A percentile compares a stretch with the other conserved stretches of the same genome.
Evolutionary conservation across 2,888 invertebrate genomes (phyloP).

Genomic region (Strigamia crassipes): DNA sequence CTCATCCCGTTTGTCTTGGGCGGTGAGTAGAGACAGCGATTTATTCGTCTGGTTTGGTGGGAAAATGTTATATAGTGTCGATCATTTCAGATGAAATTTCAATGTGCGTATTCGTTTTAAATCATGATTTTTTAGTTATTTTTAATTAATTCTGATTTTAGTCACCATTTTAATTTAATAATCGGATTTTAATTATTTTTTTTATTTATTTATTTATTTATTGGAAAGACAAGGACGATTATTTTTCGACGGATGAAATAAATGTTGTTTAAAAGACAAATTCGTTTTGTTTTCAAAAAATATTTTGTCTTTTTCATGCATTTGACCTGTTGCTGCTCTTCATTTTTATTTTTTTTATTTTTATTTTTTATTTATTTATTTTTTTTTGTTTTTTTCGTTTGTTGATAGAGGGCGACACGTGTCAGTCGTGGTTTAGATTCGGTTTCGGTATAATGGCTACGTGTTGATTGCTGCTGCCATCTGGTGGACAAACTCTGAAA

Average conservation of each 20-base stretch:
- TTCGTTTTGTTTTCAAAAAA: too few species aligned
- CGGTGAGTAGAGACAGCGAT: conserved; percentile 15
- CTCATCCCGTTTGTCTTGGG: conserved; percentile 25
- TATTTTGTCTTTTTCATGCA: too few species aligned
- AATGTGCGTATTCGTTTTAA: not conserved
- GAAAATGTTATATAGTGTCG: not conserved
- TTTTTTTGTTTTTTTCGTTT: not conserved
- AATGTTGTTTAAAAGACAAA: too few species aligned
- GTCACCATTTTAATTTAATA: too few species aligned
- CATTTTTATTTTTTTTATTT: not conserved
- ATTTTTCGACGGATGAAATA: too few species aligned
- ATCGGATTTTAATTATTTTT: too few species aligned
- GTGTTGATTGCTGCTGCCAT: not conserved
- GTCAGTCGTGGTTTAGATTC: not conserved
- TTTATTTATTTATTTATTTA: too few species aligned
- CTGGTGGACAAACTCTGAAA: not conserved
- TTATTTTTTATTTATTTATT: not conserved
- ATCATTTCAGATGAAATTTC: not conserved
- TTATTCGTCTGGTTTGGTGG: conserved; percentile 24
- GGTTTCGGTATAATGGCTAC: not conserved
- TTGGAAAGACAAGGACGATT: too few species aligned
- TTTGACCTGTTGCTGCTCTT: not conserved
- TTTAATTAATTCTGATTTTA: too few species aligned
- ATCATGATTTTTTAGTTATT: not conserved
- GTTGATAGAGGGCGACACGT: not conserved